Evolutionary conservation across 2,888 invertebrate species (phyloP).

Genomic region (Drosophila phalerata): DNA sequence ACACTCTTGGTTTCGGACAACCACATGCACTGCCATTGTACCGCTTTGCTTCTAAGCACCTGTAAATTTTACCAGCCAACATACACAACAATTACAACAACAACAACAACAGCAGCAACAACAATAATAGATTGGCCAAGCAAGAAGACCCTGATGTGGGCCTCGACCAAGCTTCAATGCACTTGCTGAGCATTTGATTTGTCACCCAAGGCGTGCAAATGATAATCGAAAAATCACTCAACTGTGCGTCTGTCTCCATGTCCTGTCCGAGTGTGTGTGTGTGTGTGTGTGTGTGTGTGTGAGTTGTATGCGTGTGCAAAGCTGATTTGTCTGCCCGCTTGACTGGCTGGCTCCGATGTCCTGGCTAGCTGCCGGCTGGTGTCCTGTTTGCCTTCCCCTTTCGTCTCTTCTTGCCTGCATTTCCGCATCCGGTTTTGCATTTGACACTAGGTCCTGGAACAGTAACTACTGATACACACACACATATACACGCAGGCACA

Average conservation of each 20-base stretch:
- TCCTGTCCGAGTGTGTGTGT: constrained; percentile 19
- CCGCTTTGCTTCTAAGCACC: constrained; percentile 57
- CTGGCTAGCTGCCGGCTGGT: constrained; percentile 47
- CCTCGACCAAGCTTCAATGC: constrained; percentile 53
- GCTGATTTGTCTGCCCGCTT: constrained; percentile 78
- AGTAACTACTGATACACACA: constrained; percentile 58
- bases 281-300: constrained; percentile 22
- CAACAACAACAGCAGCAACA: constrained; percentile 20
- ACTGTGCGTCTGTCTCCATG: constrained; percentile 61
- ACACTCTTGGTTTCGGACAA: constrained; percentile 2
- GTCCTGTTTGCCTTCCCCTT: constrained; percentile 31
- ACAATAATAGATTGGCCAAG: constrained; percentile 33
- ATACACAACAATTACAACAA: constrained; percentile 33
- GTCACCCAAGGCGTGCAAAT: constrained; percentile 82
- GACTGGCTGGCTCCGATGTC: constrained; percentile 69
- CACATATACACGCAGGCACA: constrained; percentile 14
- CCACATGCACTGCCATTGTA: constrained; percentile 19
- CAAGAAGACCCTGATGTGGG: constrained; percentile 31
- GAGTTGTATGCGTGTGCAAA: constrained; percentile 46
- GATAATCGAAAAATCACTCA: constrained; percentile 81
- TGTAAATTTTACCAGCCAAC: constrained; percentile 56
- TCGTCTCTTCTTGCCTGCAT: constrained; percentile 67
- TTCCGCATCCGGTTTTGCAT: constrained; percentile 82
- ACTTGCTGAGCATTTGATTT: constrained; percentile 78
- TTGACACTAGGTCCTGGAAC: constrained; percentile 65